Conservation (phyloP, 35 echinoderm and acorn worm species). For the Antedon bifida region DNA sequence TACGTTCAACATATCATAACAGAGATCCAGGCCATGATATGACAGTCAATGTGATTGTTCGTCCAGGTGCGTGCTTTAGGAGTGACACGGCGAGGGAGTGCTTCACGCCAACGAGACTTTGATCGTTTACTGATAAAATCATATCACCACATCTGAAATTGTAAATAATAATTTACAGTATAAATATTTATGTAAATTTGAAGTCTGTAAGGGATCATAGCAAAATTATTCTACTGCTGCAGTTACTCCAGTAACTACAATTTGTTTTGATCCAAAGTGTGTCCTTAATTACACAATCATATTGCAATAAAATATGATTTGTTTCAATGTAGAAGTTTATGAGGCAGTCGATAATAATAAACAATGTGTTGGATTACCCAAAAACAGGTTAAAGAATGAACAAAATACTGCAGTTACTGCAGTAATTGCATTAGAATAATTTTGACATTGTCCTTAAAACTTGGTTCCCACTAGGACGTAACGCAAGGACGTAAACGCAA, state of each 20-base stretch:
- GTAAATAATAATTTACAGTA: neutral
- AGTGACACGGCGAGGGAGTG: conserved; percentile 66
- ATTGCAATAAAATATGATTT: no score
- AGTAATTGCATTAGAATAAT: no score
- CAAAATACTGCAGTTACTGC: no score
- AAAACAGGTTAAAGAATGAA: no score
- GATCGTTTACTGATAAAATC: conserved; percentile 61
- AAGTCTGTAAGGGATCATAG: neutral
- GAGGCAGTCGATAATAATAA: no score
- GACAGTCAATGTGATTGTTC: conserved; percentile 43
- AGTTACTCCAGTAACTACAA: no score
- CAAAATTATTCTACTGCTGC: no score
- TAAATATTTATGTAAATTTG: neutral
- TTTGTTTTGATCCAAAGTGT: neutral
- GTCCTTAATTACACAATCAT: neutral
- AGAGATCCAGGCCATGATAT: conserved; percentile 84
- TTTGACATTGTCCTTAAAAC: no score
- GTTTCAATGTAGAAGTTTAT: no score
- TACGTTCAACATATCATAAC: conserved; percentile 25
- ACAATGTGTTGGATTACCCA: no score
- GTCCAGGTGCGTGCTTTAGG: conserved; percentile 51
- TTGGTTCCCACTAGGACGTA: no score
- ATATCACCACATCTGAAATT: conserved; percentile 73
- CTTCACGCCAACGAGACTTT: conserved; percentile 42
- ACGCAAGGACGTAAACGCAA: no score